Base-by-base conservation (phyloP, 2,113 vertebrate genomes). In the Lagenorhynchus albirostris region DNA sequence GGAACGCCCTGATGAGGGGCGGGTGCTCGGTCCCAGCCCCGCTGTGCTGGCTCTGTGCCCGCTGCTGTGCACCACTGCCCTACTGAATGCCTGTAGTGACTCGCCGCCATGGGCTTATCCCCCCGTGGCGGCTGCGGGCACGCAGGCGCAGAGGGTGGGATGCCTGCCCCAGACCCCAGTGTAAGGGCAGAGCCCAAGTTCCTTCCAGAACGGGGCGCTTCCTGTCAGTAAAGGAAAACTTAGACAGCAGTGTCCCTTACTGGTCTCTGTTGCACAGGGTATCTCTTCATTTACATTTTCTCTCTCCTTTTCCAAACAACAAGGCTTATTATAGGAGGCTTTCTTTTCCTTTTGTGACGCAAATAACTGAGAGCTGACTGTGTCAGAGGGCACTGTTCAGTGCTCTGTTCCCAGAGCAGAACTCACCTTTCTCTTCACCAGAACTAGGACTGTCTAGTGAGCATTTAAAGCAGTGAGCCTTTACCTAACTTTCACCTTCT, bases 161-260 rank as follows among this genome's bases (percentile, higher is more conserved):
- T n/a, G 6, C 33, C 47, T 67, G 47, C 15, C 53, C 33, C 82
- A 7, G 50, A 10, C 6, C 71, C 58, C 53, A 11, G 6, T 0
- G 4, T 36, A 4, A 53, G 23, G 36, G 44, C 26, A 15, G 25
- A 55, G 76, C 63, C 29, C 1, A 2, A 29, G 33, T 21, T 14
- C n/a, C 7, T 20, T 6, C 31, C 15, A 3, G 11, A 1, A 0
- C 21, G 25, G 3, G 3, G 3, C 1, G 5, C 12, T 36, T 44
- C 13, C 62, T 4, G 5, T 23, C 21, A 17, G 33, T 29, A 12
- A 17, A 33, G 68, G 60, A 18, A 31, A 36, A 10, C 31, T 11
- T 11, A 9, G 11, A 3, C 26, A 5, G 1, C 0, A 0, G 1
- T 4, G 29, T 29, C 80, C 18, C 14, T 2, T 1, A 1, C n/a